These are phyloP conservation scores for Pollenia griseotomentosa DNA, from an alignment of 2,888 invertebrate species.

Conservation along the genomic window DNA sequence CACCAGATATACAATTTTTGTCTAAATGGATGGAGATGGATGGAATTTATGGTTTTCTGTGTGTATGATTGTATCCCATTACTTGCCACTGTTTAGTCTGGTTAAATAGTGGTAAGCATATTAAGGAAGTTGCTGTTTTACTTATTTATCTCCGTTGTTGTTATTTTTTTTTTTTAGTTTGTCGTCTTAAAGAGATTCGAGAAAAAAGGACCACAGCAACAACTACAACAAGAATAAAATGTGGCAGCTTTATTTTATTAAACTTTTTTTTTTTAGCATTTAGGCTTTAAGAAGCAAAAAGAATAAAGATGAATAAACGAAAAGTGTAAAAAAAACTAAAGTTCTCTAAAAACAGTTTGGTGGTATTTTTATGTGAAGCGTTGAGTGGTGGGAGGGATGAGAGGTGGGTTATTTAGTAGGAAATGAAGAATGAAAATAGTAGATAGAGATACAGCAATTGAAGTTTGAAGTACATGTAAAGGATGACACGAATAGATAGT, in stretches of 20 bases:
- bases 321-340: neutral
- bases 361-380: too few species aligned
- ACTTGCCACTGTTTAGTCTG: slow-evolving; percentile 59
- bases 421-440: slow-evolving; percentile 2
- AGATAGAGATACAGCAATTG: slow-evolving; percentile 40
- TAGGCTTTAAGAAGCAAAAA: slow-evolving; percentile 34
- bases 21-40: neutral
- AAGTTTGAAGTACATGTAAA: slow-evolving; percentile 51
- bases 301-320: slow-evolving; percentile 25
- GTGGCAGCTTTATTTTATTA: slow-evolving; percentile 20
- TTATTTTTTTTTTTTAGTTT: neutral
- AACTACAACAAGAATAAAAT: slow-evolving; percentile 7
- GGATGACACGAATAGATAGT: slow-evolving; percentile 54
- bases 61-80: slow-evolving; percentile 39
- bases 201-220: slow-evolving; percentile 42
- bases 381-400: too few species aligned
- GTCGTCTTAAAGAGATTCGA: slow-evolving; percentile 46
- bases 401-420: too few species aligned
- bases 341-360: too few species aligned
- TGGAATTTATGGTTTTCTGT: slow-evolving; percentile 16
- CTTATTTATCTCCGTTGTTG: slow-evolving; percentile 17
- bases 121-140: slow-evolving; percentile 63
- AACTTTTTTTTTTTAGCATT: slow-evolving; percentile 34
- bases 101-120: slow-evolving; percentile 61
- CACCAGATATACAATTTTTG: slow-evolving; percentile 17